These are phyloP conservation scores for Plecturocebus donacophilus DNA, from an alignment of 2,113 vertebrate species.

Conservation along the genomic window DNA sequence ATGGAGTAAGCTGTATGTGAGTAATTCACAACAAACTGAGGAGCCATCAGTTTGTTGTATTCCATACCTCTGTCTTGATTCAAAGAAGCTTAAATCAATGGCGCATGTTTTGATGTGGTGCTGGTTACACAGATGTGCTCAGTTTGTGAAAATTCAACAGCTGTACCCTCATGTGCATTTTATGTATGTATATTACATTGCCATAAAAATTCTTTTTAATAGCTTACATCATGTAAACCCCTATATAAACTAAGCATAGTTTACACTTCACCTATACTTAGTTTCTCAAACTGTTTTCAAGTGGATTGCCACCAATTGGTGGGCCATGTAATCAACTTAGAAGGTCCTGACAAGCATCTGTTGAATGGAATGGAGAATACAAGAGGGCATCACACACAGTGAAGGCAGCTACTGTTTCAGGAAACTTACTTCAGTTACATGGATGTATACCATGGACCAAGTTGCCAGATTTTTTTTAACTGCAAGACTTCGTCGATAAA, in stretches of 20 bases:
- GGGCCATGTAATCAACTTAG: not conserved
- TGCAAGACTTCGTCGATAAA: not conserved
- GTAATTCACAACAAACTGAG: conserved; percentile 3
- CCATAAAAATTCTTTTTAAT: not conserved
- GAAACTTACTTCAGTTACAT: not conserved
- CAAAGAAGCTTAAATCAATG: conserved; percentile 26
- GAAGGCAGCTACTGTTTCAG: not conserved
- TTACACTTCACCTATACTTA: not conserved
- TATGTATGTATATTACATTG: not conserved
- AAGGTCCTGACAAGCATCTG: not conserved
- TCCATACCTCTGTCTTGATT: not conserved
- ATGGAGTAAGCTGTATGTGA: not conserved
- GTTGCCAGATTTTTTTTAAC: not conserved
- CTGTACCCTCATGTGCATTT: not conserved
- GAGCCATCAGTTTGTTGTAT: not conserved
- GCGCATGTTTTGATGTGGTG: not conserved
- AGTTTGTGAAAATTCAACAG: conserved; percentile 40
- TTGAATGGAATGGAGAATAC: not conserved
- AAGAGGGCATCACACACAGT: not conserved
- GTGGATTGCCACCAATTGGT: not conserved
- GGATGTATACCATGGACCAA: too few relatives aligned
- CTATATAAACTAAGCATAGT: conserved; percentile 26
- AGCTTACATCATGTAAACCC: not conserved
- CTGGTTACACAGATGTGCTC: not conserved
- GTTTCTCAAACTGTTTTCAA: not conserved